Evolutionary conservation across 2,113 vertebrate species (phyloP), one percentile per base, ranked within the genome.

Genomic region (Paratilapia polleni): DNA sequence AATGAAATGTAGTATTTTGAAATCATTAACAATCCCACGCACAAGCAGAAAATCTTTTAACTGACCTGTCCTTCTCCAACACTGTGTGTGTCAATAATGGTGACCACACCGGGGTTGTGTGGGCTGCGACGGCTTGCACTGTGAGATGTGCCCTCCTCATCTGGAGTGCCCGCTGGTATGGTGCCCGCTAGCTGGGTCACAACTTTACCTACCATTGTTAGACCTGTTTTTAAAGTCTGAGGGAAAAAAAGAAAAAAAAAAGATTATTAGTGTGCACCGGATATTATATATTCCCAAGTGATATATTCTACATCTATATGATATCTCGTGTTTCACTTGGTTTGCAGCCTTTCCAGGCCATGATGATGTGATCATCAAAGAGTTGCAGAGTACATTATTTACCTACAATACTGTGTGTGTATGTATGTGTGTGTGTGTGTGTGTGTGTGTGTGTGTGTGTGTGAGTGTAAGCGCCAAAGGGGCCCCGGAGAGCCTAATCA

Each of bases 201-300:
- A 8, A 99, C 98, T 89, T 99, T 99, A 28, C 98, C 98, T 89
- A 99, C 98, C 97, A 99, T 99, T 0, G 98, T 99, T 87, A 99
- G 95, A 38, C 98, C 98, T 0, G 97, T 98, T 95, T 99, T 99
- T 78, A 99, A 92, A 0, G 98, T 99, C 98, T 99, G 60, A 6
- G 85, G 63, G 79, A 58, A 85, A 4, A 85, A 4, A 88, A 84
- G 85, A 83, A 58, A 43, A 61, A 2, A 61, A 0, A 43, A 24
- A 38, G 1, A 77, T n/a, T 77, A 34, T 10, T 41, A 28, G 0
- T 22, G 4, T 22, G 14, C 8, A 6, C 0, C 2, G 31, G 49
- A 66, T 78, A 9, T 62, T 36, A 52, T 2, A 59, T 15, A 63
- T 58, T 56, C 24, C 20, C 22, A 38, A 0, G 5, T 5, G 41